These are phyloP conservation scores for Gila robusta DNA, from an alignment of 2,797 vertebrate genomes.

Conservation along the genomic window DNA sequence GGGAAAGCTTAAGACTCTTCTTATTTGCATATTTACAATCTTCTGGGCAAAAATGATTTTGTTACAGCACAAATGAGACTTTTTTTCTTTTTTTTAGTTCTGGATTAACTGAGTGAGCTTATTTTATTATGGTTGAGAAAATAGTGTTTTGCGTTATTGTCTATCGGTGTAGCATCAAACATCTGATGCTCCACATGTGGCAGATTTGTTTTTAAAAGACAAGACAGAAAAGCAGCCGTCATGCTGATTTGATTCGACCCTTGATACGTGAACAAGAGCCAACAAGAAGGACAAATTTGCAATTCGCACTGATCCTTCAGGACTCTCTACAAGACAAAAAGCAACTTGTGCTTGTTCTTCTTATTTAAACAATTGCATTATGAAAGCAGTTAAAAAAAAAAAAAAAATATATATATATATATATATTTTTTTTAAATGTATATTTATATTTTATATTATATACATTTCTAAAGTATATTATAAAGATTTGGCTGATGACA, in stretches of 20 bases:
- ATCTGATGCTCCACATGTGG: conserved; percentile 13
- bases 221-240: neutral
- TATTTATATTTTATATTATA: too few species aligned
- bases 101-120: neutral
- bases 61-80: neutral
- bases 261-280: neutral
- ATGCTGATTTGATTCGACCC: neutral
- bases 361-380: neutral
- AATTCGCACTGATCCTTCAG: neutral
- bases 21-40: neutral
- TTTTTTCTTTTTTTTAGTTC: neutral
- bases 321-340: conserved; percentile 3
- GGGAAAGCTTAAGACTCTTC: neutral
- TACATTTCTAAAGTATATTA: neutral
- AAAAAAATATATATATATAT: too few species aligned
- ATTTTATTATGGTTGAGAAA: neutral
- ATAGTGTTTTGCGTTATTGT: neutral
- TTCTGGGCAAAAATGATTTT: neutral
- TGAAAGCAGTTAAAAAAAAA: neutral
- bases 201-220: conserved; percentile 27
- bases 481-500: neutral
- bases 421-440: neutral
- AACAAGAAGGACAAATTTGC: conserved; percentile 12
- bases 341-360: neutral
- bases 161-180: neutral